Base-by-base conservation (phyloP, 2,113 vertebrate species). In the Lasiurus borealis region DNA sequence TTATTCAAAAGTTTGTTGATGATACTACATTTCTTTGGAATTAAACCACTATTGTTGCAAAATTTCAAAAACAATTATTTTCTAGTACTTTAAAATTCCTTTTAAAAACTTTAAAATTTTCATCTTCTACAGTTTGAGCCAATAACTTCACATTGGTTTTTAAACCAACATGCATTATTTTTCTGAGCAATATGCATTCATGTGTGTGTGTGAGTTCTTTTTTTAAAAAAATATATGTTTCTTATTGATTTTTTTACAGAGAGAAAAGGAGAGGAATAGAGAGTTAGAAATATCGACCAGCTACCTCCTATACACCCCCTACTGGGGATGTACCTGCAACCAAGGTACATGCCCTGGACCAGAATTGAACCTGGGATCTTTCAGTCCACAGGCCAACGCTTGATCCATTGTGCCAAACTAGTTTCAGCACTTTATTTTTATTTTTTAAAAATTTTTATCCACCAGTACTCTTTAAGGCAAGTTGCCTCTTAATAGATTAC, bases 401-500 rank as follows among this genome's bases (percentile, higher is more conserved):
- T 40, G 40, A 40, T 40, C 40, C 40, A 40, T 40, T 40, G 40
- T 40, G 40, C 40, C 40, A 40, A 40, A 40, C 40, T 40, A 40
- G 40, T 40, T 40, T 40, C 40, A 40, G 40, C 40, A 40, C 40
- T 40, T 40, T 40, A 40, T 40, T 40, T 40, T 40, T 40, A 40
- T 40, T 40, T 40, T 40, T 40, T 40, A 3, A 40, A 40, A 40
- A 40, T 95, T 90, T 92, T 73, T 29, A 91, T 76, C 44, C 8
- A 54, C 66, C 85, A 85, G 44, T 84, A 87, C 87, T 94, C 71
- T 95, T 85, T 93, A 87, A 95, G n/a, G 93, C 93, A 88, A 85
- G 66, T 87, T 96, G 86, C 62, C 87, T 97, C 52, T 78, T 82
- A 85, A 59, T 90, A 92, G 87, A 94, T 92, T 95, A 93, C 85